These are phyloP conservation scores for Caenorhabditis brenneri DNA, from an alignment of 1,140 invertebrate species.

Conservation along the genomic window DNA sequence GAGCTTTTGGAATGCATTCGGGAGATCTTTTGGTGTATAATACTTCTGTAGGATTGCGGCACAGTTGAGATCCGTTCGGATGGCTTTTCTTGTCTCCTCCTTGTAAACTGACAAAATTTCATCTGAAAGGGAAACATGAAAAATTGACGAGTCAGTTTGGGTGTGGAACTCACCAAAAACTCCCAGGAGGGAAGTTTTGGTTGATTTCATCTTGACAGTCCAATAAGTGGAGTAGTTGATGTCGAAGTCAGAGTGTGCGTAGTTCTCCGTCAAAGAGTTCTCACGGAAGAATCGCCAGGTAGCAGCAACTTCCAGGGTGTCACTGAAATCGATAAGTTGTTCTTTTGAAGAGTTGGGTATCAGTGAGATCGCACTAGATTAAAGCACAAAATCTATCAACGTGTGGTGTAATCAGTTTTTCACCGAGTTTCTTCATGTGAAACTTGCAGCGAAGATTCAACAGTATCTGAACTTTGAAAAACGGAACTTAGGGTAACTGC, in stretches of 20 bases:
- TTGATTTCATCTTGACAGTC: slow-evolving; percentile 18
- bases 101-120: not conserved
- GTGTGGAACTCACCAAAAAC: not conserved
- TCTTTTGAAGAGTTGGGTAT: not conserved
- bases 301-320: not conserved
- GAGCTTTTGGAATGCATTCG: slow-evolving; percentile 24
- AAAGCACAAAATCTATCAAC: too few species aligned
- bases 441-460: too few species aligned
- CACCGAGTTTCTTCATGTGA: too few species aligned
- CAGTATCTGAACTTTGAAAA: too few species aligned
- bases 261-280: not conserved
- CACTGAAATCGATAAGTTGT: not conserved
- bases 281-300: slow-evolving; percentile 17
- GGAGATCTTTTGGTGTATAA: not conserved
- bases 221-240: not conserved
- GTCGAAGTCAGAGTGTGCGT: not conserved
- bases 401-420: too few species aligned
- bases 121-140: not conserved
- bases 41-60: not conserved
- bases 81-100: not conserved
- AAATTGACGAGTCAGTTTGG: not conserved
- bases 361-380: too few species aligned
- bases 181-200: not conserved
- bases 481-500: too few species aligned
- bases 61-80: not conserved